Conservation (phyloP, 2,797 vertebrate genomes). For the Phoebastria nigripes region DNA sequence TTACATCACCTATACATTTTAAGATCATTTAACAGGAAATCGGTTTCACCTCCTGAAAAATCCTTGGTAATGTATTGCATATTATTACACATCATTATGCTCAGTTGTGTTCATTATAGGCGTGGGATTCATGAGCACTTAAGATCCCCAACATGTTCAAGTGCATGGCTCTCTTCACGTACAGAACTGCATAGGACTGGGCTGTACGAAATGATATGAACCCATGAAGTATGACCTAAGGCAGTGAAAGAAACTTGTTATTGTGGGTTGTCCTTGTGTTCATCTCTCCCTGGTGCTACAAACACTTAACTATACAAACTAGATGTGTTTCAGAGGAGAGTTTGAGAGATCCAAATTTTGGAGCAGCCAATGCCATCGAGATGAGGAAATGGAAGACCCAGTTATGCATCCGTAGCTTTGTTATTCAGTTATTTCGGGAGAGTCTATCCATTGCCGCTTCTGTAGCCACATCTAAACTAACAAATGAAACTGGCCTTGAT, state of each 20-base stretch:
- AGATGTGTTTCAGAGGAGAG: not conserved
- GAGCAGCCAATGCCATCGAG: not conserved
- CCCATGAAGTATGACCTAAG: not conserved
- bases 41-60: not conserved
- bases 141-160: not conserved
- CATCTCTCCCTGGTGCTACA: not conserved
- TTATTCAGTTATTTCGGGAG: not conserved
- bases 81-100: not conserved
- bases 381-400: not conserved
- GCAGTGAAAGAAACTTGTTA: not conserved
- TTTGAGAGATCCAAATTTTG: not conserved
- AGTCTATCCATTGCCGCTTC: not conserved
- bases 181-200: not conserved
- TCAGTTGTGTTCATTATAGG: not conserved
- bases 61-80: not conserved
- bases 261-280: not conserved
- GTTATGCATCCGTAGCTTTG: not conserved
- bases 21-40: constrained; percentile 22
- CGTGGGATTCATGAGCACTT: not conserved
- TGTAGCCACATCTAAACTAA: not conserved
- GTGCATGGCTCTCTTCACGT: not conserved
- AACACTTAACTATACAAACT: not conserved
- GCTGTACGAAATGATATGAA: not conserved
- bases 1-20: constrained; percentile 41
- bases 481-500: not conserved